Evolutionary conservation across 2,797 vertebrate species (phyloP).

Genomic region (Enteromius unitaeniatus): DNA sequence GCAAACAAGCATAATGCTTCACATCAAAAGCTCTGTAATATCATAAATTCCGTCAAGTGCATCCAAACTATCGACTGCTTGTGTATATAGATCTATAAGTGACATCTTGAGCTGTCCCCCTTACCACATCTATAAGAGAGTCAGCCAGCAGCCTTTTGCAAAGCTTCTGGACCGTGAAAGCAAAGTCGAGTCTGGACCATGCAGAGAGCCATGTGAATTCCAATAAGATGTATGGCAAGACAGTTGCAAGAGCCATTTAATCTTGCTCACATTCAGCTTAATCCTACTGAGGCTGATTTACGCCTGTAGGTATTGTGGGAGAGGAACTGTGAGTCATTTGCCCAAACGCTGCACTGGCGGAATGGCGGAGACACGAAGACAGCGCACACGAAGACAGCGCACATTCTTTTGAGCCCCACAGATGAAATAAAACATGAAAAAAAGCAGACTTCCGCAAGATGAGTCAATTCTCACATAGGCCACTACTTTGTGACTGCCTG

Average conservation of each 20-base stretch:
- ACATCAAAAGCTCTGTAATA: background rate
- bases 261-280: slow-evolving; percentile 70
- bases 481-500: slow-evolving; percentile 48
- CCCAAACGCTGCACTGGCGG: slow-evolving; percentile 32
- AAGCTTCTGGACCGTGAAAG: slow-evolving; percentile 47
- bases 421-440: slow-evolving; percentile 33
- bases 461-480: slow-evolving; percentile 56
- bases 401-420: slow-evolving; percentile 49
- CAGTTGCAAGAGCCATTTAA: slow-evolving; percentile 76
- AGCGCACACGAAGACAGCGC: slow-evolving; percentile 44
- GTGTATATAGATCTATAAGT: background rate
- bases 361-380: slow-evolving; percentile 41
- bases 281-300: slow-evolving; percentile 71
- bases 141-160: slow-evolving; percentile 7
- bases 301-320: slow-evolving; percentile 69
- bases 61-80: background rate
- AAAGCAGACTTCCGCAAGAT: slow-evolving; percentile 56
- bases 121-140: slow-evolving; percentile 11
- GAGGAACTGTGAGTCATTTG: slow-evolving; percentile 69
- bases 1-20: background rate
- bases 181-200: slow-evolving; percentile 28
- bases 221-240: slow-evolving; percentile 74
- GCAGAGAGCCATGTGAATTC: slow-evolving; percentile 67
- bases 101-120: background rate
- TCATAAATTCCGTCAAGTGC: background rate